A percentile compares a stretch with the other conserved stretches of the same genome.
Evolutionary conservation across 1,140 invertebrate genomes (phyloP).

Genomic region (Nephotettix cincticeps): DNA sequence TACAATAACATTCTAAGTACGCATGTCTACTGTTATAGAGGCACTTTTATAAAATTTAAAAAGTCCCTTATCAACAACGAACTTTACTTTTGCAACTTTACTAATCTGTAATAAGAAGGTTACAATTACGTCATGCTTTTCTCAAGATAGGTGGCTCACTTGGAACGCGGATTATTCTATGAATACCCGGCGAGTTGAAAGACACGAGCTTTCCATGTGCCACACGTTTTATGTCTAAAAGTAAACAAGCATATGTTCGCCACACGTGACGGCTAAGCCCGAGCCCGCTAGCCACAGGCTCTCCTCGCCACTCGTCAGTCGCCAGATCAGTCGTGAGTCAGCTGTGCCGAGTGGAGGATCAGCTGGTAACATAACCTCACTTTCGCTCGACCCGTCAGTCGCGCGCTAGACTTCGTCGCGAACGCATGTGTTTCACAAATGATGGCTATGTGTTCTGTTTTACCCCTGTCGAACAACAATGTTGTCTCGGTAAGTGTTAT

Average conservation of each 20-base stretch:
- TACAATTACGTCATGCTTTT: too few species aligned
- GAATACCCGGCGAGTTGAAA: too few species aligned
- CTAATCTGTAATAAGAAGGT: too few species aligned
- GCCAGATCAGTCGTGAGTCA: background rate
- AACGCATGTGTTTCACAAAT: background rate
- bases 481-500: constrained; percentile 13
- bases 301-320: background rate
- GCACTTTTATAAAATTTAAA: too few species aligned
- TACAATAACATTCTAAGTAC: too few species aligned
- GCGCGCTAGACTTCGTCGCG: constrained; percentile 6
- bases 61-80: too few species aligned
- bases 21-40: too few species aligned
- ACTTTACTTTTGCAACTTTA: too few species aligned
- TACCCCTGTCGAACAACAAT: background rate
- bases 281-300: background rate
- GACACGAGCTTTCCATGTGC: too few species aligned
- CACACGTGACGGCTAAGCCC: too few species aligned
- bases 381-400: background rate
- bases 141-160: too few species aligned
- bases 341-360: background rate
- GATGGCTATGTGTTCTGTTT: constrained; percentile 18
- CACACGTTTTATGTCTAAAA: background rate
- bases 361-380: background rate
- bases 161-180: too few species aligned
- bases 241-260: background rate